Conservation (phyloP, 1,140 invertebrate species). For the Drosophila persimilis region DNA sequence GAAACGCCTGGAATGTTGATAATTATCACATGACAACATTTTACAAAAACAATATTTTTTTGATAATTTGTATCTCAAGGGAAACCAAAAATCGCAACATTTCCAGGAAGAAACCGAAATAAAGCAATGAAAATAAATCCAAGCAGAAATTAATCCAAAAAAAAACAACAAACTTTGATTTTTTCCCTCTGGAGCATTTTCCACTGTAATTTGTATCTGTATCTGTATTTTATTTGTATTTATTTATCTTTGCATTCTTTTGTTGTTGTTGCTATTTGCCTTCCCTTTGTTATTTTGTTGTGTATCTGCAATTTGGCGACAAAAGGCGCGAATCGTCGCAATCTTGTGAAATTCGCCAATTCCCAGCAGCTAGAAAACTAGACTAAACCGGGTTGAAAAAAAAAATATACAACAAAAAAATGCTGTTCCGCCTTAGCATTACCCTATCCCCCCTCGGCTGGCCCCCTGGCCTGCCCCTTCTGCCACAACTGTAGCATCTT, state of each 20-base stretch:
- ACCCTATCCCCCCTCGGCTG: neutral
- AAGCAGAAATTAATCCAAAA: too few relatives aligned
- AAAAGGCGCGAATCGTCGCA: slow-evolving; percentile 50
- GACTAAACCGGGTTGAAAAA: slow-evolving; percentile 37
- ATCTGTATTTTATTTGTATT: slow-evolving; percentile 2
- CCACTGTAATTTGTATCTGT: neutral
- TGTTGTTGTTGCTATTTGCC: slow-evolving; percentile 2
- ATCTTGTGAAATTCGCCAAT: slow-evolving; percentile 70
- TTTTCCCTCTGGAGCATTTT: too few relatives aligned
- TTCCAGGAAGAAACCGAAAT: too few relatives aligned
- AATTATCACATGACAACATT: too few relatives aligned
- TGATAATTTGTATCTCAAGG: too few relatives aligned
- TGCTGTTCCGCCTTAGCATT: slow-evolving; percentile 3
- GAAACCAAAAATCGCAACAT: too few relatives aligned
- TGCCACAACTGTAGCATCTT: neutral
- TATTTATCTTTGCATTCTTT: slow-evolving; percentile 7
- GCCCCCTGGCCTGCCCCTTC: neutral
- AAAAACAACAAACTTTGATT: too few relatives aligned
- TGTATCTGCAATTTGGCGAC: slow-evolving; percentile 47
- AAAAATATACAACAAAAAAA: slow-evolving; percentile 20
- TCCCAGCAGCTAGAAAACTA: slow-evolving; percentile 50
- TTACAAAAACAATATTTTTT: too few relatives aligned
- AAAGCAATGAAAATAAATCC: too few relatives aligned
- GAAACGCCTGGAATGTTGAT: neutral
- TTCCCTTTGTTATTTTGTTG: slow-evolving; percentile 13